Percentiles rank a stretch among this genome's conserved stretches.
phyloP scores from a whole-genome alignment of 2,888 invertebrate genomes.

The Imbricaverruca yamaguchii region DNA sequence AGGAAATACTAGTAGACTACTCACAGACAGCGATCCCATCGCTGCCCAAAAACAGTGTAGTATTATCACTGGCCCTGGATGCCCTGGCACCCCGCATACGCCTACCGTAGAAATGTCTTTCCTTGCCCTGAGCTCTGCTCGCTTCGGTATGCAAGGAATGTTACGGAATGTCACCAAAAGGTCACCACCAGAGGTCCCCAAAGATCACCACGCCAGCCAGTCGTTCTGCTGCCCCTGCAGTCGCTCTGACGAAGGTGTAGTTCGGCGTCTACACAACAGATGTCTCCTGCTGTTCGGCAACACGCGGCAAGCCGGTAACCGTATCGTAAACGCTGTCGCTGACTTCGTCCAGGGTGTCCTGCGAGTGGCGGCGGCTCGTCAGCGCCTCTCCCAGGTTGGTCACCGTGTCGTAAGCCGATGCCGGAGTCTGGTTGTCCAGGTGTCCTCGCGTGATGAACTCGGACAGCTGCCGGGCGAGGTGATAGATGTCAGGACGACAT shows the following conservation, averaged over 20 bases:
- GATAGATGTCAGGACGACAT: not conserved
- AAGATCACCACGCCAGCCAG: too few species aligned
- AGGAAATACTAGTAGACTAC: too few species aligned
- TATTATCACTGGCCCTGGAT: too few species aligned
- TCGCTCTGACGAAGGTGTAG: not conserved
- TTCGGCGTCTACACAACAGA: not conserved
- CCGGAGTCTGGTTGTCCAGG: not conserved
- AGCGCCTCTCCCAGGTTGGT: not conserved
- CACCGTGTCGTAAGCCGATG: not conserved
- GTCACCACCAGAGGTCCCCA: too few species aligned
- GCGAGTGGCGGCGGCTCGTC: not conserved
- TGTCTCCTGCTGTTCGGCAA: not conserved
- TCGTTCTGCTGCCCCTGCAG: too few species aligned
- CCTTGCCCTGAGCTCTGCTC: too few species aligned
- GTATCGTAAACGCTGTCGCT: constrained; percentile 19
- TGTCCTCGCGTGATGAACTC: constrained; percentile 12
- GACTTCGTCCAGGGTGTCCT: constrained; percentile 6
- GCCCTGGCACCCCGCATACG: too few species aligned
- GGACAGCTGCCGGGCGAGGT: not conserved
- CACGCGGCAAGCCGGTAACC: not conserved
- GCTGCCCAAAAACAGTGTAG: too few species aligned
- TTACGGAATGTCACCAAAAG: too few species aligned
- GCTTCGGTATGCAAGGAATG: too few species aligned
- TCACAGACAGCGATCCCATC: too few species aligned
- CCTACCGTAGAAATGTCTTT: too few species aligned